phyloP scores from a whole-genome alignment of 2,797 vertebrate genomes.

The Picus viridis region DNA sequence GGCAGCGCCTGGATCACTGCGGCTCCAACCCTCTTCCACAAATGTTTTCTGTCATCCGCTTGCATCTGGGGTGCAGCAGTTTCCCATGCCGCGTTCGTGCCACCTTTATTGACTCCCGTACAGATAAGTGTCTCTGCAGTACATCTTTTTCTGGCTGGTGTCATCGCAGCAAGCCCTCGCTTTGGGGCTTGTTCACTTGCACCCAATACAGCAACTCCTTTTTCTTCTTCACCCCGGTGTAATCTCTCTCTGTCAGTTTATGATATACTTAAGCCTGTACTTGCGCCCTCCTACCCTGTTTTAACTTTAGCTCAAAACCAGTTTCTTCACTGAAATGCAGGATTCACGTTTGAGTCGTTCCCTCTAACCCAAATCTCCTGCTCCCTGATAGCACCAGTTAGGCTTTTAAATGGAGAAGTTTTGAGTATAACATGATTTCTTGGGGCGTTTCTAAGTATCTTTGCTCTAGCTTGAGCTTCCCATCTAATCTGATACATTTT shows the following conservation, averaged over 20 bases:
- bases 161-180: background rate
- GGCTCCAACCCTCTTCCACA: background rate
- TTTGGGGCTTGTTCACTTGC: rapidly evolving
- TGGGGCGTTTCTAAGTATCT: background rate
- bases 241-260: background rate
- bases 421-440: background rate
- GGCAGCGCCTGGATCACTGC: no score
- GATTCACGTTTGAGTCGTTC: background rate
- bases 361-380: rapidly evolving
- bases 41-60: rapidly evolving
- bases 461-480: background rate
- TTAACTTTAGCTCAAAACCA: background rate
- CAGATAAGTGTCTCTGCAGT: rapidly evolving
- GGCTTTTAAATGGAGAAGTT: background rate
- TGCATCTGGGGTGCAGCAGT: background rate
- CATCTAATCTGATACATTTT: background rate
- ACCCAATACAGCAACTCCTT: background rate
- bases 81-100: rapidly evolving
- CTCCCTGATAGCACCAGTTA: rapidly evolving
- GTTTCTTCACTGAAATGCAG: background rate
- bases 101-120: rapidly evolving
- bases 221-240: rapidly evolving
- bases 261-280: rapidly evolving
- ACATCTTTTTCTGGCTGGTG: rapidly evolving
- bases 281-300: background rate